Conservation (phyloP, 1,140 invertebrate genomes). For the Dermatophagoides farinae region DNA sequence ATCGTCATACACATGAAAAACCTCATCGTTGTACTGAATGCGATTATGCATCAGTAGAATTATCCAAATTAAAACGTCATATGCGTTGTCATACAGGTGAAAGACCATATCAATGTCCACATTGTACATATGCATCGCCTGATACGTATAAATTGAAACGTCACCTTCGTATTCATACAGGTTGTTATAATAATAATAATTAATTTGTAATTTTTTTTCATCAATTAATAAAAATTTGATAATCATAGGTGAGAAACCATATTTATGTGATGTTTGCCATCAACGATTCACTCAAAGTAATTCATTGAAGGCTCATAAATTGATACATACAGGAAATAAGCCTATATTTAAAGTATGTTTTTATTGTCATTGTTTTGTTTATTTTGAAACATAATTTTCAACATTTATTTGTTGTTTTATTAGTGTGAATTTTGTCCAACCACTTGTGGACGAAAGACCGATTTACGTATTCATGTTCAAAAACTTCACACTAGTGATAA, state of each 20-base stretch:
- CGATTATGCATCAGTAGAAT: slow-evolving; percentile 79
- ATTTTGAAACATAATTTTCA: neutral
- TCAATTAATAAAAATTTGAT: too few species aligned
- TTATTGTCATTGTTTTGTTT: neutral
- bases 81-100: slow-evolving; percentile 89
- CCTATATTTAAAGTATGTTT: slow-evolving; percentile 41
- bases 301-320: slow-evolving; percentile 74
- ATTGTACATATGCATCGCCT: slow-evolving; percentile 91
- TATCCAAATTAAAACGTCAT: slow-evolving; percentile 77
- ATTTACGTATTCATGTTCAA: slow-evolving; percentile 83
- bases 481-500: slow-evolving; percentile 85
- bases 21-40: slow-evolving; percentile 83
- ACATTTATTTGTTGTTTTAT: slow-evolving; percentile 23
- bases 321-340: slow-evolving; percentile 83
- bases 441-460: slow-evolving; percentile 87
- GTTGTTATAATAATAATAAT: neutral
- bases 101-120: slow-evolving; percentile 79
- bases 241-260: slow-evolving; percentile 34
- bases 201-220: neutral
- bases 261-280: slow-evolving; percentile 39
- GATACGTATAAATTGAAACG: slow-evolving; percentile 81
- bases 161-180: slow-evolving; percentile 39
- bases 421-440: slow-evolving; percentile 86
- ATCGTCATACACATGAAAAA: slow-evolving; percentile 80
- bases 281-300: slow-evolving; percentile 86